Percentiles rank a stretch among this genome's conserved stretches.
Conservation (phyloP, 2,888 invertebrate species). For the Mythimna albipuncta region DNA sequence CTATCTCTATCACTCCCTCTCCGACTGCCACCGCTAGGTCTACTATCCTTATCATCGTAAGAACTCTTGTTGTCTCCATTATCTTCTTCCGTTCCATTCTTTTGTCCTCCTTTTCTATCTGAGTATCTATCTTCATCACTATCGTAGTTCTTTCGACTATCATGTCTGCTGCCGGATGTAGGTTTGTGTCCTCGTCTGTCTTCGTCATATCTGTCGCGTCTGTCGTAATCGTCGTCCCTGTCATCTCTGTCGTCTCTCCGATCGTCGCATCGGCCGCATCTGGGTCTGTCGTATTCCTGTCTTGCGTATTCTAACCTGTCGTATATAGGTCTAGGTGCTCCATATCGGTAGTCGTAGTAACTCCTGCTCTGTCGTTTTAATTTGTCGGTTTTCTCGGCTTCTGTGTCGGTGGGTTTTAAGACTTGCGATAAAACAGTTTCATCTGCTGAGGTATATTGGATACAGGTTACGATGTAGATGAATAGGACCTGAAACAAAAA, state of each 20-base stretch:
- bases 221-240: conserved; percentile 73
- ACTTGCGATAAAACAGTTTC: conserved; percentile 79
- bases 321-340: conserved; percentile 73
- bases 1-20: conserved; percentile 76
- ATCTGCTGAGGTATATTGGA: conserved; percentile 68
- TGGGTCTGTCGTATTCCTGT: conserved; percentile 74
- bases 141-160: conserved; percentile 74
- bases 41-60: conserved; percentile 75
- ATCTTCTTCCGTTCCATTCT: conserved; percentile 81
- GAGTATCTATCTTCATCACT: conserved; percentile 76
- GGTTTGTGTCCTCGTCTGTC: conserved; percentile 79
- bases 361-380: conserved; percentile 81
- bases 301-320: conserved; percentile 74
- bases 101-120: conserved; percentile 72
- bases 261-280: conserved; percentile 81
- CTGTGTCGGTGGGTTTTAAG: conserved; percentile 65
- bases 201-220: conserved; percentile 65
- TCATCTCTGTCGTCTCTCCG: conserved; percentile 70
- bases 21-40: conserved; percentile 74
- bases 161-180: conserved; percentile 80
- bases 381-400: conserved; percentile 63
- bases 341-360: conserved; percentile 83
- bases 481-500: conserved; percentile 76
- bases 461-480: conserved; percentile 57
- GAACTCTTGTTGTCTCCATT: conserved; percentile 77